These are phyloP conservation scores for Pelosia muscerda DNA, from an alignment of 2,888 invertebrate species.

Conservation along the genomic window DNA sequence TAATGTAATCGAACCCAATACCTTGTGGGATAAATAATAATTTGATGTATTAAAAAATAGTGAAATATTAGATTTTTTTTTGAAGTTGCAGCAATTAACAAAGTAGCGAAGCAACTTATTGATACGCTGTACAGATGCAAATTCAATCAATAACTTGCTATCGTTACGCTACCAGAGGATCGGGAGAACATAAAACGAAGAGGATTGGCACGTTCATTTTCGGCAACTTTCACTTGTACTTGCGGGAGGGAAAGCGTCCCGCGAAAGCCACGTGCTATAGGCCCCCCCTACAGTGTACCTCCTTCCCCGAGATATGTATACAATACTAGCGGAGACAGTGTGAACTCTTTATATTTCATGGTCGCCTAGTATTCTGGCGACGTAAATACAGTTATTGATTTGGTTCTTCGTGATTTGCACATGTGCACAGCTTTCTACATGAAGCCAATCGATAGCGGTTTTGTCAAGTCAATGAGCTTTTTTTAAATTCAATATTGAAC, in stretches of 20 bases:
- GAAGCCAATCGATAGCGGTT: background rate
- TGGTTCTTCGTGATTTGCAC: background rate
- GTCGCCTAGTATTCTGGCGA: background rate
- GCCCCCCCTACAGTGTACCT: background rate
- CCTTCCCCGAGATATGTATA: background rate
- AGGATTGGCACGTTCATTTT: background rate
- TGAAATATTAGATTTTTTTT: too few relatives aligned
- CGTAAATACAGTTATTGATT: background rate
- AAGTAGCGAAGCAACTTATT: too few relatives aligned
- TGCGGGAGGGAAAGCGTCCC: background rate
- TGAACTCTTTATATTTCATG: background rate
- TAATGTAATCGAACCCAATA: too few relatives aligned
- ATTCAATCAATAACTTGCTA: background rate
- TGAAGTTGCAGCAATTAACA: too few relatives aligned
- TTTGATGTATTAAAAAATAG: too few relatives aligned
- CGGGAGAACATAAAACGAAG: background rate
- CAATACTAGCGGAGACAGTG: background rate
- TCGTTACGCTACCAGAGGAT: background rate
- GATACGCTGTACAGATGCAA: background rate
- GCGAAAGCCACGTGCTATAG: background rate
- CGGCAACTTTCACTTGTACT: background rate
- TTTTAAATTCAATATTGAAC: too few relatives aligned
- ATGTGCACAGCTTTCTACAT: background rate
- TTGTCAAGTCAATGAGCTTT: too few relatives aligned
- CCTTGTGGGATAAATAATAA: too few relatives aligned